Conservation (phyloP, 2,113 vertebrate species). For the Uropsilus gracilis region DNA sequence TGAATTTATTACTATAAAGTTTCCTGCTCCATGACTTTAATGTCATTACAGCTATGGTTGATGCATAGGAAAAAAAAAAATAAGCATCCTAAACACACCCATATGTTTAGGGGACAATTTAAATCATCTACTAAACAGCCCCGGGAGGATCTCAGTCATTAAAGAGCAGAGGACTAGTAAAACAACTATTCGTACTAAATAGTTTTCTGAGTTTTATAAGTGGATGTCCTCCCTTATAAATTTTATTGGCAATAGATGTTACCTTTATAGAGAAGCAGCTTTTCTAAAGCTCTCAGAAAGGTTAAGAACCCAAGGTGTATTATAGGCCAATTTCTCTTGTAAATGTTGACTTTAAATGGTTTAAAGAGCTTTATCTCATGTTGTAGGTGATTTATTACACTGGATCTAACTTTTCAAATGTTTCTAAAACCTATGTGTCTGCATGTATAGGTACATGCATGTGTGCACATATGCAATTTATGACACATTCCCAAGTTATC, state of each 20-base stretch:
- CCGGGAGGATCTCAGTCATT: slow-evolving; percentile 23
- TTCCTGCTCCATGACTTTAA: background rate
- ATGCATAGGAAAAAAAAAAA: background rate
- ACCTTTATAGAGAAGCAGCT: slow-evolving; percentile 54
- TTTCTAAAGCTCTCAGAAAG: slow-evolving; percentile 54
- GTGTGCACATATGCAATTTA: background rate
- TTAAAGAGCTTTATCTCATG: slow-evolving; percentile 26
- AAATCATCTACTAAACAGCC: slow-evolving; percentile 64
- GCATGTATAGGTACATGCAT: background rate
- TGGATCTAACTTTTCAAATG: slow-evolving; percentile 21
- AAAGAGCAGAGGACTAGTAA: slow-evolving; percentile 64
- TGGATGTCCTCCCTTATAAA: slow-evolving; percentile 57
- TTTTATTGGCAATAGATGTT: slow-evolving; percentile 68
- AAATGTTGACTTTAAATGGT: slow-evolving; percentile 57
- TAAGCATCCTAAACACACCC: background rate
- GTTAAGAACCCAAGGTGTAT: slow-evolving; percentile 40
- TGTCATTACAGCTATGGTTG: background rate
- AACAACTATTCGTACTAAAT: slow-evolving; percentile 57
- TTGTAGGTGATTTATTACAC: slow-evolving; percentile 1
- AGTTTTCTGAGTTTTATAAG: slow-evolving; percentile 56
- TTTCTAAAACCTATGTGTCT: background rate
- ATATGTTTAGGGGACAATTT: slow-evolving; percentile 61
- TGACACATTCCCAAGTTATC: background rate
- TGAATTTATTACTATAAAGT: background rate
- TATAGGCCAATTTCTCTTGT: slow-evolving; percentile 27